Base-by-base conservation (phyloP, 2,113 vertebrate species). In the Campylomormyrus numenius region DNA sequence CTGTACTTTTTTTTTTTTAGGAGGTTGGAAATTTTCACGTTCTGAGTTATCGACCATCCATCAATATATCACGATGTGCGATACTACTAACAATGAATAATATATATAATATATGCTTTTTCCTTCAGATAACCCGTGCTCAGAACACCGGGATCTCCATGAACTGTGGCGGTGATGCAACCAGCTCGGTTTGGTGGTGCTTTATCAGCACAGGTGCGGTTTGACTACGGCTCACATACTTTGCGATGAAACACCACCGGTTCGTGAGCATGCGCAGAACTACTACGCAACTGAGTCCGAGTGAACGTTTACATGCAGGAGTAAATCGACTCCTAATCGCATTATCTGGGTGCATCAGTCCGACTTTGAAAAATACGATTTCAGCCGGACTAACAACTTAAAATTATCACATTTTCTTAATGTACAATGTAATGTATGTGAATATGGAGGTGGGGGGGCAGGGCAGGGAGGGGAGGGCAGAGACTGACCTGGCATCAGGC, bases 401-500 rank as follows among this genome's bases (percentile, higher is more conserved):
- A 10, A 49, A 49, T 49, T 46, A 46, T 46, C 2, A 49, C 10
- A 49, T 49, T 49, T 49, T 49, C 48, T 49, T 49, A 49, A 49
- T 49, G 48, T 49, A 10, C 10, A 49, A 49, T 11, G 9, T 49
- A 49, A 8, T 49, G 48, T 49, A 58, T 24, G 53, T 24, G 21
- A 58, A 24, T 58, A 58, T 58, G 53, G 21, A 58, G 53, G 5
- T 58, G 53, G 53, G 5, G 6, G 53, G 53, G 19, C 21, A 6
- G 53, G 53, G 19, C 19, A 24, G 53, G 53, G 53, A 11, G 62
- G n/a, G 24, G 24, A 9, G 15, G 35, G 35, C 2, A 13, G 42
- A 24, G 7, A 5, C 91, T 90, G 93, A 98, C 98, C 98, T 98
- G 96, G 93, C 94, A 21, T 99, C 97, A 89, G 96, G 97, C 93